Conservation (phyloP, 2,113 vertebrate genomes). For the Gracilinanus agilis region DNA sequence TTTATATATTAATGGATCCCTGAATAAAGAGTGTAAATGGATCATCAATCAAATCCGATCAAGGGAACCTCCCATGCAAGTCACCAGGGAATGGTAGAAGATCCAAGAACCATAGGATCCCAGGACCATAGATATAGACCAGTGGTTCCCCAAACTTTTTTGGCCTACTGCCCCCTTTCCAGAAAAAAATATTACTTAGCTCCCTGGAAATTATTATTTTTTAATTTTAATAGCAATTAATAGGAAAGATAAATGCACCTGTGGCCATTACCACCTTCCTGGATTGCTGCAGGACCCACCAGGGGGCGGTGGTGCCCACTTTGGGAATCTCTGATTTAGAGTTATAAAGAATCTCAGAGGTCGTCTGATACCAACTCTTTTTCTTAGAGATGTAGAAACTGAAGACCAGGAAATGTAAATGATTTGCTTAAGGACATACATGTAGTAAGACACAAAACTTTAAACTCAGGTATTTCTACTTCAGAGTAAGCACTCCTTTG, state of each 20-base stretch:
- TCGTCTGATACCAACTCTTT: neutral
- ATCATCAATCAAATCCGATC: neutral
- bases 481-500: neutral
- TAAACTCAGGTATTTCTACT: neutral
- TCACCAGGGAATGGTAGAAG: neutral
- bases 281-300: no score
- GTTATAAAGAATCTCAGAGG: neutral
- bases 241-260: no score
- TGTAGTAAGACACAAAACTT: neutral
- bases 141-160: no score
- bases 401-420: neutral
- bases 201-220: no score
- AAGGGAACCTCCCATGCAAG: neutral
- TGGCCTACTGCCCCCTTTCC: no score
- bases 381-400: neutral
- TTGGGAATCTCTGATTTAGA: no score
- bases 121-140: no score
- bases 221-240: no score
- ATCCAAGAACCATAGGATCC: neutral
- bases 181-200: no score
- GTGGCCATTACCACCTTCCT: no score
- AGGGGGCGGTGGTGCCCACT: no score
- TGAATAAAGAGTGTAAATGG: neutral
- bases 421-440: neutral
- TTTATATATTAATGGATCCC: no score